phyloP scores from a whole-genome alignment of 2,797 vertebrate species.

The Falco rusticolus region DNA sequence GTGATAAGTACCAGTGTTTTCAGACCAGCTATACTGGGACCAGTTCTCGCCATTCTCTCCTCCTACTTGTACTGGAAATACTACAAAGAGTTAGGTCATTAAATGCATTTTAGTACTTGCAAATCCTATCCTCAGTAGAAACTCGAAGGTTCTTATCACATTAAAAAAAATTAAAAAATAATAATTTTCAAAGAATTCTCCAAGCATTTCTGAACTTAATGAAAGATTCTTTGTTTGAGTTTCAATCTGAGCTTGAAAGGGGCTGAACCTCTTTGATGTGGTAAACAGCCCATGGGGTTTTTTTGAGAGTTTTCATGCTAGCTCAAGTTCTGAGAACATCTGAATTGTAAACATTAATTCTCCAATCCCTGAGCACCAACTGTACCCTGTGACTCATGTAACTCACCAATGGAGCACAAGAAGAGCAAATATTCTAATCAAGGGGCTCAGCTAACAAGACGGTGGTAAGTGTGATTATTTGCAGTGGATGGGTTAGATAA shows the following conservation, averaged over 20 bases:
- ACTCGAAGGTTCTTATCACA: not conserved
- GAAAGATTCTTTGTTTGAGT: slow-evolving; percentile 66
- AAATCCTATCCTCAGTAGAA: not conserved
- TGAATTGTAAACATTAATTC: slow-evolving; percentile 48
- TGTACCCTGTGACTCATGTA: slow-evolving; percentile 39
- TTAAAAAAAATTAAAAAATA: not conserved
- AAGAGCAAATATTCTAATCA: slow-evolving; percentile 60
- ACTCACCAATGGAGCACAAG: slow-evolving; percentile 53
- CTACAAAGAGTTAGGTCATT: not conserved
- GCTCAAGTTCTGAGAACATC: slow-evolving; percentile 65
- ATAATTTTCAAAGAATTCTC: slow-evolving; percentile 9
- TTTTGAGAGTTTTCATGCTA: slow-evolving; percentile 59
- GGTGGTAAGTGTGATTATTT: slow-evolving; percentile 53
- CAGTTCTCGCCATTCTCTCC: not conserved
- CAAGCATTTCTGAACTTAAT: slow-evolving; percentile 37
- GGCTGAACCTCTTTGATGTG: slow-evolving; percentile 60
- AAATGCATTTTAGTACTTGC: not conserved
- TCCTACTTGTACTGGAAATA: not conserved
- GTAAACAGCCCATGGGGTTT: slow-evolving; percentile 44
- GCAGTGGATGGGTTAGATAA: slow-evolving; percentile 66
- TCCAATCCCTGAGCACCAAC: slow-evolving; percentile 14
- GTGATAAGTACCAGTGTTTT: not conserved
- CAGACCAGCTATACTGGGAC: not conserved
- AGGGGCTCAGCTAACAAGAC: slow-evolving; percentile 27
- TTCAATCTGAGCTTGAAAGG: slow-evolving; percentile 38